Base-by-base conservation (phyloP, 2,888 invertebrate genomes). In the Metalampra italica region DNA sequence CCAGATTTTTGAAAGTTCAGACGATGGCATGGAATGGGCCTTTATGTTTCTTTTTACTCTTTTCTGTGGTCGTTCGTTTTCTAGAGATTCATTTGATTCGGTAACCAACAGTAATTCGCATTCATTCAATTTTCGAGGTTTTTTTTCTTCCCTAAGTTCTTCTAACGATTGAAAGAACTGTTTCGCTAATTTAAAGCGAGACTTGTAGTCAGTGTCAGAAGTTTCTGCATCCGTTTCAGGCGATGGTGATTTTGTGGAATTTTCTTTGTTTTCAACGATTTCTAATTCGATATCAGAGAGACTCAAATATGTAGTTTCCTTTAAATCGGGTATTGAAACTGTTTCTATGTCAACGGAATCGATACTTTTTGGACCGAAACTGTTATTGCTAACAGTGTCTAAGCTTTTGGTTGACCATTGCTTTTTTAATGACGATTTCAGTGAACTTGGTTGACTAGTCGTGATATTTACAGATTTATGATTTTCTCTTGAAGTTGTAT, bases 121-220 rank as follows among this genome's bases (percentile, higher is more conserved):
- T 73, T 87, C 88, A 56, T 83, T 88, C 8, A 79, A 53, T 64
- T 83, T 84, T 43, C 68, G 61, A 9, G 73, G 68, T 49, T 74
- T 83, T 52, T 74, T 83, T 3, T 64, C 57, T 51, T 75, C 77
- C 49, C 79, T 70, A 7, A 87, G 59, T 56, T 86, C 86, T 71
- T 90, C 90, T 43, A 90, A 63, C 1, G 88, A 89, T 61, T 90
- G 83, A 52, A 91, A 91, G 56, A 78, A 90, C 64, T 87, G 71
- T 61, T 86, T 90, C 12, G 90, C 90, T 57, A 71, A 62, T 66
- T 85, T 80, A 52, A 90, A 91, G 37, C 90, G 75, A 53, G 84
- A 81, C 68, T 88, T 90, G 58, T 86, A 88, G 54, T 86, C 80
- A 41, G 71, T 67, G 9, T 81, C 70, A 38, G 68, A 68, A 36